Evolutionary conservation across 1,140 invertebrate species (phyloP).

Genomic region (Caenorhabditis tropicalis): DNA sequence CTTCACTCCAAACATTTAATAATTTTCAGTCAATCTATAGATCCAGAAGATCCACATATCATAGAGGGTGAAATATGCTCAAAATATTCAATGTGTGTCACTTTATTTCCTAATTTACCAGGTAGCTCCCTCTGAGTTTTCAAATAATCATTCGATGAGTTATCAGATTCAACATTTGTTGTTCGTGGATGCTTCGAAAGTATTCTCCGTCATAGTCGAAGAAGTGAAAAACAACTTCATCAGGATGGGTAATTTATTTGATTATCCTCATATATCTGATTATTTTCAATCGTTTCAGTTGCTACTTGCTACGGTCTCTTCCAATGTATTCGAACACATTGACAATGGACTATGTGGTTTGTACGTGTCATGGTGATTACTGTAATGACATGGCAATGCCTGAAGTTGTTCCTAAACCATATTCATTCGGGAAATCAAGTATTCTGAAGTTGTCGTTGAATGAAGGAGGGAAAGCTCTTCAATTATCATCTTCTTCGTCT

Average conservation of each 20-base stretch:
- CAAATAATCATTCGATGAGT: background rate
- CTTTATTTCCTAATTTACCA: conserved; percentile 29
- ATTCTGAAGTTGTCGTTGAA: background rate
- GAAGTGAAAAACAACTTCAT: conserved; percentile 31
- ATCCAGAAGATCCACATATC: conserved; percentile 20
- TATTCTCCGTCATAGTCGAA: conserved; percentile 30
- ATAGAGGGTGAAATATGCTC: conserved; percentile 47
- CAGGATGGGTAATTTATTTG: conserved; percentile 17
- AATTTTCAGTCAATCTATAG: conserved; percentile 8
- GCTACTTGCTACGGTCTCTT: conserved; percentile 36
- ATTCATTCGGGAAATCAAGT: background rate
- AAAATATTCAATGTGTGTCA: conserved; percentile 39
- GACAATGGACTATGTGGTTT: conserved; percentile 38
- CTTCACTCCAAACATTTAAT: background rate
- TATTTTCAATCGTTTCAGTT: too few relatives aligned
- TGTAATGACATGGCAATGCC: conserved; percentile 4
- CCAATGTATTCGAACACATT: conserved; percentile 43
- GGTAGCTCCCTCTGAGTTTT: background rate
- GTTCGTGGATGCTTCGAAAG: conserved; percentile 46
- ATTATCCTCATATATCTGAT: background rate
- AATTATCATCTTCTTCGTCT: background rate
- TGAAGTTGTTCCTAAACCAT: background rate
- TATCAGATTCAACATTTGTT: conserved; percentile 41
- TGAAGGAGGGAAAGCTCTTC: background rate
- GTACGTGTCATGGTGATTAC: conserved; percentile 42